Evolutionary conservation across 1,140 invertebrate species (phyloP), one percentile per base, ranked within the genome.

Genomic region (Eueides isabella): DNA sequence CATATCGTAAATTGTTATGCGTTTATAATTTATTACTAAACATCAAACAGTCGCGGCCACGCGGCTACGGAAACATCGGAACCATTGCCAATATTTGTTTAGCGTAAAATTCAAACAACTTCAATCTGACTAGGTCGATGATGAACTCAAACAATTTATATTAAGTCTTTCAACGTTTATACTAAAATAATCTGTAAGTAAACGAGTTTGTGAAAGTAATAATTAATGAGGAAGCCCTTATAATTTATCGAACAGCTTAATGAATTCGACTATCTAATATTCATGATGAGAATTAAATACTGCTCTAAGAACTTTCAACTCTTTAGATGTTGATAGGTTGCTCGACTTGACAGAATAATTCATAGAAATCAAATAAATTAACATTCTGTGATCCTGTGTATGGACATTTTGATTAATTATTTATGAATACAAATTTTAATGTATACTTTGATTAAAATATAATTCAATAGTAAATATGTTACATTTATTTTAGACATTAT

Each of bases 261-360:
- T 23, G 48, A 55, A 55, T 26, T 55, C 48, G 48, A 55, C 48
- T 23, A 55, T 55, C 48, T 55, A 55, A 55, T 55, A 55, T 55
- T 55, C 48, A 55, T 26, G 48, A 55, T 55, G 48, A 55, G 48
- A 55, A 55, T 55, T 19, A 55, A 55, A 55, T 55, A 55, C 44
- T 55, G 19, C 44, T 55, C 44, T 55, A 19, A 55, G 19, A 67
- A 48, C 66, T 67, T 55, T 9, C 12, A 67, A 48, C 48, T 41
- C 66, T 67, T 67, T 11, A 67, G 66, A 41, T 67, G 28, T 67
- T 67, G 41, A 67, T 31, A 69, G 77, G 76, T 80, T 63, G 67
- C 66, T 68, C 76, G 83, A 63, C 76, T 73, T 79, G 78, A 80
- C 80, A 77, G 84, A 85, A 80, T 83, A 80, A 83, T 92, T 55